Percentiles rank a stretch among this genome's conserved stretches.
Conservation (phyloP, 2,797 vertebrate species). For the Muraenolepis orangiensis region DNA sequence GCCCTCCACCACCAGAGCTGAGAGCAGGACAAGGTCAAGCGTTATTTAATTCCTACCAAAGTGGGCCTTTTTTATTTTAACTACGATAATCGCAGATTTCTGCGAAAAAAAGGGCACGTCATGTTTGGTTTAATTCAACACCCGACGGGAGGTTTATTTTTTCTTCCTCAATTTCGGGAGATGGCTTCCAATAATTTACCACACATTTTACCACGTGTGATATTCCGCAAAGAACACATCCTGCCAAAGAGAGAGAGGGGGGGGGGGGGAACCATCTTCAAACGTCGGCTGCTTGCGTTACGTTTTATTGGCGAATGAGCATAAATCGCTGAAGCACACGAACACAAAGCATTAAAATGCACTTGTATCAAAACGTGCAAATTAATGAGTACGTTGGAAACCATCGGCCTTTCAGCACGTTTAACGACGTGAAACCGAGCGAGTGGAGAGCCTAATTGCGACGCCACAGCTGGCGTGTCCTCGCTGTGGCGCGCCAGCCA, state of each 20-base stretch:
- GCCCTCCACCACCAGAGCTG: slow-evolving; percentile 6
- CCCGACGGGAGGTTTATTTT: not conserved
- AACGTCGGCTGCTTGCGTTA: not conserved
- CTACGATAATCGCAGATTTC: slow-evolving; percentile 18
- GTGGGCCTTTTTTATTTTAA: slow-evolving; percentile 21
- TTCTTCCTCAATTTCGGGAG: not conserved
- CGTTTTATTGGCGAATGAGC: not conserved
- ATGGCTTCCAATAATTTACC: not conserved
- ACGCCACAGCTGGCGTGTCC: not conserved
- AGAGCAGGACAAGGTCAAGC: slow-evolving; percentile 34
- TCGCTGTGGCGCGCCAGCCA: slow-evolving; percentile 17
- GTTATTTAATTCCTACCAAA: slow-evolving; percentile 16
- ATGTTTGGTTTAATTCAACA: not conserved
- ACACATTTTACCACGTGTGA: not conserved
- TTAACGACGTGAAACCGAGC: not conserved
- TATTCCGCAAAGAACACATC: not conserved
- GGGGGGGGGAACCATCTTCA: not conserved
- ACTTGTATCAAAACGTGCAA: not conserved
- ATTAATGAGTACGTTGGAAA: not conserved
- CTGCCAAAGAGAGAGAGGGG: no score
- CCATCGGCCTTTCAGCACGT: not conserved
- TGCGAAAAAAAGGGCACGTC: not conserved
- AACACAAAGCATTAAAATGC: not conserved
- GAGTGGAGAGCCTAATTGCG: not conserved
- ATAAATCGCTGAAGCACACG: not conserved